Conservation (phyloP, 2,888 invertebrate species). For the Tenthredo amoena region DNA sequence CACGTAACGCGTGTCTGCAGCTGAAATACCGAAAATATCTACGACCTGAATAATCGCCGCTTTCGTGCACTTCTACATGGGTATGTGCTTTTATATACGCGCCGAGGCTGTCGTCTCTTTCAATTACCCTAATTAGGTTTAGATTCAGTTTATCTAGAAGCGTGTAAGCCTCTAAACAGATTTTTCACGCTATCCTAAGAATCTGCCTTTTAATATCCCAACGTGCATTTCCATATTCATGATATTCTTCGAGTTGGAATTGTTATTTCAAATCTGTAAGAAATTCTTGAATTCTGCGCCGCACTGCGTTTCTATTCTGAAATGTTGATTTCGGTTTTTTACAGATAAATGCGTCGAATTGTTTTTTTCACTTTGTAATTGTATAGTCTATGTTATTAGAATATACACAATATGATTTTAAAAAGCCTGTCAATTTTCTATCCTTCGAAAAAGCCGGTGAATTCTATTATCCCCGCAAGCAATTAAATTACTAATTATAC, state of each 20-base stretch:
- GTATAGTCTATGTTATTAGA: too few species aligned
- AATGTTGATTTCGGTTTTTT: too few species aligned
- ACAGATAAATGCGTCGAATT: too few species aligned
- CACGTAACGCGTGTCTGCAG: too few species aligned
- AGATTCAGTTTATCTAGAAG: not conserved
- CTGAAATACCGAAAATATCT: not conserved
- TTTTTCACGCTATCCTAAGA: not conserved
- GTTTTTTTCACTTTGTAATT: too few species aligned
- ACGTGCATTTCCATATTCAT: not conserved
- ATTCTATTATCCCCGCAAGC: not conserved
- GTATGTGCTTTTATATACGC: too few species aligned
- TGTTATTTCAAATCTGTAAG: not conserved
- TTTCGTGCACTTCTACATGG: not conserved
- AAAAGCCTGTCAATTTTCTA: too few species aligned
- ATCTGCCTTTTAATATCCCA: not conserved
- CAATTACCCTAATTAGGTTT: conserved; percentile 26
- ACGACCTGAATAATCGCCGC: not conserved
- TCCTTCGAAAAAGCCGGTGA: not conserved
- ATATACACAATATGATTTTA: too few species aligned
- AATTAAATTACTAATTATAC: not conserved
- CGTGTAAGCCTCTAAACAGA: not conserved
- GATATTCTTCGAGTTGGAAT: not conserved
- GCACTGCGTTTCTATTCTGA: too few species aligned
- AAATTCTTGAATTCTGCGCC: not conserved
- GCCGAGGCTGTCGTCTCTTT: not conserved